Evolutionary conservation across 2,888 invertebrate genomes (phyloP), one percentile per base, ranked within the genome.

Genomic region (Dioctria rufipes): DNA sequence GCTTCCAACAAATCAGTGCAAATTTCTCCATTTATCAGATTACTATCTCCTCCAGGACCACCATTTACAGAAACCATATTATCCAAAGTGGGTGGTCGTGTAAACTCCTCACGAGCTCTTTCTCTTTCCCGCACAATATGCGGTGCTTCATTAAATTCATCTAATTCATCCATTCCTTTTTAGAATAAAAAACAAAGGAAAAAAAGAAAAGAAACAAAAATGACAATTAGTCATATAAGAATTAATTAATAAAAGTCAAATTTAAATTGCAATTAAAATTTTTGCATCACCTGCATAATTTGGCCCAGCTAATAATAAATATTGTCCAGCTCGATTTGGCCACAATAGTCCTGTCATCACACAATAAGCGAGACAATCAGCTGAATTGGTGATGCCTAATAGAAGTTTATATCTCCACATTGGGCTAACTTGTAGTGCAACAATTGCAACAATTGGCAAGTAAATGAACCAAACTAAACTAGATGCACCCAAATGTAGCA

Each of bases 381-480:
- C 98, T 1, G 98, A 96, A 88, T 97, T 97, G 39, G 96, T 97
- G 86, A 98, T 97, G 86, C 97, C 98, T 86, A 98, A 91, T 81
- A 98, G 90, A 86, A 98, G 92, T 90, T 98, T 98, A 89, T 95
- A 96, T 90, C 98, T 93, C 98, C 98, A 99, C 85, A 99, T 90
- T 65, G 98, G 95, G 82, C 97, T 97, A 79, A 99, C 95, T 90
- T 97, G 96, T 79, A 97, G 91, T 9, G 97, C 96, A 84, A 99
- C 95, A 78, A 98, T 92, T 80, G 98, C 98, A 84, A 98, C 94
- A 82, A 98, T 95, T 9, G 98, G 98, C 86, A 98, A 91, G 89
- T 99, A 98, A 84, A 98, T 96, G 87, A 99, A 98, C 99, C 99
- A 99, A 9, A 99, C 98, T 58, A 99, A 91, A 87, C 98, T 97